These are phyloP conservation scores for Drosophila engyochracea DNA, from an alignment of 2,888 invertebrate species.

Conservation along the genomic window DNA sequence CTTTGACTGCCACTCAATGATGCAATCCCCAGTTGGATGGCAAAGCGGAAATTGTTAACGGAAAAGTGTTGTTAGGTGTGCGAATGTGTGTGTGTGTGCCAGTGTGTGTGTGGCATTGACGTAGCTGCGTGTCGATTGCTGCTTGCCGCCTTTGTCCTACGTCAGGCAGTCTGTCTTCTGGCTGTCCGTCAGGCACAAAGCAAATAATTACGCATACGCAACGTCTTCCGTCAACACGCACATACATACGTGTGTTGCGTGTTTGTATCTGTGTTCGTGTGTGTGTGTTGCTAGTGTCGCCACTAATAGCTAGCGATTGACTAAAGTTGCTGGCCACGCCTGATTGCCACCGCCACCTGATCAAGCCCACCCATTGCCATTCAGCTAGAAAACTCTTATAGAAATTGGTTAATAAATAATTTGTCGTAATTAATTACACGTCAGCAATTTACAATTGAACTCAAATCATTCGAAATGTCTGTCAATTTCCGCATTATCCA, in stretches of 20 bases:
- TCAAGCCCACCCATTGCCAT: not conserved
- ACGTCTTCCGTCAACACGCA: constrained; percentile 50
- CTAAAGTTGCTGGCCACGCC: constrained; percentile 54
- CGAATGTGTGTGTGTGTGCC: constrained; percentile 31
- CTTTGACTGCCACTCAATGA: constrained; percentile 54
- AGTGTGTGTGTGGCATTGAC: constrained; percentile 26
- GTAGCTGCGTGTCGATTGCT: constrained; percentile 57
- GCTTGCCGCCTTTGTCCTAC: constrained; percentile 29
- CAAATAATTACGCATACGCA: constrained; percentile 77
- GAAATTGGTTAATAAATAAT: constrained; percentile 73
- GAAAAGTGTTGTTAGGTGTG: constrained; percentile 75
- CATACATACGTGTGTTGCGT: constrained; percentile 37
- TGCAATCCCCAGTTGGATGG: constrained; percentile 61
- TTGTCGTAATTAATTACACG: constrained; percentile 66
- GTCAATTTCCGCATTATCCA: constrained; percentile 51
- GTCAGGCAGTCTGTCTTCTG: not conserved
- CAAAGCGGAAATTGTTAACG: constrained; percentile 73
- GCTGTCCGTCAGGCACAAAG: constrained; percentile 30
- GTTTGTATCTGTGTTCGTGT: constrained; percentile 1
- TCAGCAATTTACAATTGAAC: constrained; percentile 64
- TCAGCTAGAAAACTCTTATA: constrained; percentile 45
- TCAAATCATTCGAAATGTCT: constrained; percentile 48
- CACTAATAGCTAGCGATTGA: constrained; percentile 70
- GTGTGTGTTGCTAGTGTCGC: constrained; percentile 57
- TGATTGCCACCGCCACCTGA: constrained; percentile 17